phyloP scores from a whole-genome alignment of 1,140 invertebrate genomes.

The Paramacrobiotus metropolitanus region DNA sequence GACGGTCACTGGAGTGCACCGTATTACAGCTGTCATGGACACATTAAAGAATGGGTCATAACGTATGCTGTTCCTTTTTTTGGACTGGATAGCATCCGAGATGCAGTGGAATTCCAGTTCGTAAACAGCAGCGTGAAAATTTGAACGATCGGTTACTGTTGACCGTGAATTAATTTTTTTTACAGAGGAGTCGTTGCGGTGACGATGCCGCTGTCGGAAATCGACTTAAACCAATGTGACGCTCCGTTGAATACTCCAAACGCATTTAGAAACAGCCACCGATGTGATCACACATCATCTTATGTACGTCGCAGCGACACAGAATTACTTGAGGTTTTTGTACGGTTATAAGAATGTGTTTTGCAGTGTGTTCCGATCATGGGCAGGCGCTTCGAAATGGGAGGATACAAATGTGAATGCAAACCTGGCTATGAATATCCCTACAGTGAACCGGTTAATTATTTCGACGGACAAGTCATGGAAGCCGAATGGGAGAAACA shows the following conservation, averaged over 20 bases:
- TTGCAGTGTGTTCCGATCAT: conserved; percentile 75
- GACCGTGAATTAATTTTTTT: conserved; percentile 12
- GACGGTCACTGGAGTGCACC: conserved; percentile 82
- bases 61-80: conserved; percentile 91
- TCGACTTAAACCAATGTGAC: conserved; percentile 88
- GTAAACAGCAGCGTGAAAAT: too few species aligned
- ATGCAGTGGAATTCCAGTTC: conserved; percentile 78
- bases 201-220: conserved; percentile 59
- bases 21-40: conserved; percentile 57
- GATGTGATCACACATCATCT: conserved; percentile 68
- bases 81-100: conserved; percentile 74
- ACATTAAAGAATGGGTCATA: conserved; percentile 70
- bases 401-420: conserved; percentile 96
- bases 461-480: conserved; percentile 82
- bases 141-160: neutral
- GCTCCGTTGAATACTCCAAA: conserved; percentile 59
- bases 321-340: neutral
- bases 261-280: conserved; percentile 80
- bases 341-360: too few species aligned
- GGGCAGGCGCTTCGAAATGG: conserved; percentile 64
- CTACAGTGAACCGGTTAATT: conserved; percentile 74
- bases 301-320: conserved; percentile 50
- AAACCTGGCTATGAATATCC: conserved; percentile 91
- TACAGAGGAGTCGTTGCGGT: conserved; percentile 77
- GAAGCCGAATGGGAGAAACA: conserved; percentile 80